phyloP scores from a whole-genome alignment of 2,113 vertebrate species.

The Prochilodus magdalenae region DNA sequence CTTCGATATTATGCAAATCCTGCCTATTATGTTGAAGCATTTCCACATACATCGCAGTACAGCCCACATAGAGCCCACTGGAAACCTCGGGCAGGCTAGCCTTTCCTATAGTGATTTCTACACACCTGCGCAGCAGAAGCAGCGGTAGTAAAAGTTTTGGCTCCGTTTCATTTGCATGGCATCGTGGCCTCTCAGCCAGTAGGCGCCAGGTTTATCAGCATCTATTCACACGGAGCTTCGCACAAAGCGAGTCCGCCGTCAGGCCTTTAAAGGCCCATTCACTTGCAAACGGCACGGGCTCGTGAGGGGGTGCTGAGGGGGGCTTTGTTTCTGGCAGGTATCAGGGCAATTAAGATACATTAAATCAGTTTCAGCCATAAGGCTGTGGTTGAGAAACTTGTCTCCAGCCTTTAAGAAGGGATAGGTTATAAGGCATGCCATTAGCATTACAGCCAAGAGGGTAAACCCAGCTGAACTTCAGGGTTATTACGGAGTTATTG shows the following conservation, averaged over 20 bases:
- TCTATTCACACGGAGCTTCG: slow-evolving; percentile 42
- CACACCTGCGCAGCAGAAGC: slow-evolving; percentile 20
- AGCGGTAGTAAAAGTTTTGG: slow-evolving; percentile 1
- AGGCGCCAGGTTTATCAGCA: slow-evolving; percentile 55
- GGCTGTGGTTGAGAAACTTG: not conserved
- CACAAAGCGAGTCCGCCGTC: slow-evolving; percentile 39
- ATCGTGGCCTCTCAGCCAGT: slow-evolving; percentile 33
- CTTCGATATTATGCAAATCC: too few relatives aligned
- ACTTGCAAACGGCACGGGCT: slow-evolving; percentile 50
- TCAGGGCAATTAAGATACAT: slow-evolving; percentile 34
- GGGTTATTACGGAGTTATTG: too few relatives aligned
- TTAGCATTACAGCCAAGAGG: not conserved
- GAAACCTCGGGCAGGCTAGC: not conserved
- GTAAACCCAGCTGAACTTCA: not conserved
- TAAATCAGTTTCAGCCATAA: slow-evolving; percentile 22
- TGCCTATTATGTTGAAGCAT: too few relatives aligned
- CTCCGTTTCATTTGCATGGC: slow-evolving; percentile 32
- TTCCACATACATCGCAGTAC: not conserved
- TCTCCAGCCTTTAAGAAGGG: not conserved
- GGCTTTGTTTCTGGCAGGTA: slow-evolving; percentile 33
- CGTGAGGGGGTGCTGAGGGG: not conserved
- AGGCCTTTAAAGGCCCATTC: slow-evolving; percentile 56
- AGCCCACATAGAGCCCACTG: too few relatives aligned
- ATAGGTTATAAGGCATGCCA: not conserved
- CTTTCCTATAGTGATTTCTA: not conserved